Base-by-base conservation (phyloP, 2,113 vertebrate genomes). In the Anarhynchus alexandrinus region DNA sequence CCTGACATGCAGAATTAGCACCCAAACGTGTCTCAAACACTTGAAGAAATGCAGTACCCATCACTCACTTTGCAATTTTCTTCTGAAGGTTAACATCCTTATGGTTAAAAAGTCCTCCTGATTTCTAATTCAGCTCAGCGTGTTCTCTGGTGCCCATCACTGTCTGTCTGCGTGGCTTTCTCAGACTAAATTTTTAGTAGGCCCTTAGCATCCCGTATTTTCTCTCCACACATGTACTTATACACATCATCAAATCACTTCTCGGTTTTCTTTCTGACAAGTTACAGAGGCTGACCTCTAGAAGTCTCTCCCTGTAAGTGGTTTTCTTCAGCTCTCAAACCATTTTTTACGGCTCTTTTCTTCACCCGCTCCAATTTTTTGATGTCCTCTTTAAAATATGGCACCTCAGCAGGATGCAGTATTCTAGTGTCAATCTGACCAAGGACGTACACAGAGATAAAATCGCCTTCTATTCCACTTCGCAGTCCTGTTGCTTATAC, bases 291-390 rank as follows among this genome's bases (percentile, higher is more conserved):
- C 27, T 67, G 85, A 98, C 86, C 92, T 84, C 95, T 77, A 94
- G 70, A 88, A 96, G 71, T 90, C 34, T 79, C 58, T 94, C 85
- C 49, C 73, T 76, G 23, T 80, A 92, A 78, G 59, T 88, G 74
- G 76, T 82, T 95, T 96, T 95, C 93, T 86, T 86, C 88, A 90
- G 74, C 79, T 95, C 83, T 96, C 90, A 92, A 86, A 86, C 86
- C 40, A 85, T 92, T 95, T 96, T 96, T 96, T 96, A 94, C 76
- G 79, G 79, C 82, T 94, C 85, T 93, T 88, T 88, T 96, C 95
- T 96, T 93, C 64, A 71, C 25, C 26, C 0, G 1, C 77, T 94
- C 85, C 76, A 62, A 26, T 93, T 96, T 97, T 95, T 90, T 95
- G n/a, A 95, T 94, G 80, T 86, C 72, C 85, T 83, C 45, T 93